phyloP scores from a whole-genome alignment of 2,113 vertebrate species.

The Hippocampus guttulatus region DNA sequence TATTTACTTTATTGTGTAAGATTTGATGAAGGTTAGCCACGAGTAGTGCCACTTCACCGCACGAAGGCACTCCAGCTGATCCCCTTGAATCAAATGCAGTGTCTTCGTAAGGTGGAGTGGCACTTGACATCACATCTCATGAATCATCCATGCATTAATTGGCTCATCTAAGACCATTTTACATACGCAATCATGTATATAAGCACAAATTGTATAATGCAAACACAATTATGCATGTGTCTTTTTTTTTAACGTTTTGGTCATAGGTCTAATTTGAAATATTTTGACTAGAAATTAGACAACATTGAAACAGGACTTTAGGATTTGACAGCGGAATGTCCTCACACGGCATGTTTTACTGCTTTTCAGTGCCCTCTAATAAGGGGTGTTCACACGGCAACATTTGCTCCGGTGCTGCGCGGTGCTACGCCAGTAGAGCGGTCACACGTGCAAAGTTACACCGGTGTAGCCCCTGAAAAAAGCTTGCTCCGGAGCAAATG shows the following conservation, averaged over 20 bases:
- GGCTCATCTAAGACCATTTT: neutral
- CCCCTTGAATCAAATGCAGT: neutral
- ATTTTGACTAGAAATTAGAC: neutral
- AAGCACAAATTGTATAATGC: neutral
- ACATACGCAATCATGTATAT: neutral
- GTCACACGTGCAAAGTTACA: no score
- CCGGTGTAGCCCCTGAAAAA: no score
- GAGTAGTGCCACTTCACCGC: no score
- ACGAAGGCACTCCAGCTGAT: neutral
- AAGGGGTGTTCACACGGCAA: no score
- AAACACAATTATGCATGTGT: neutral
- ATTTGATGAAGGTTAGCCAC: neutral
- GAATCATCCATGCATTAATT: neutral
- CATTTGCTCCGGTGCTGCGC: no score
- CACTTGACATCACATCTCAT: neutral
- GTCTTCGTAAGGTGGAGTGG: neutral
- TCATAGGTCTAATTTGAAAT: neutral
- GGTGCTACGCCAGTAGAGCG: no score
- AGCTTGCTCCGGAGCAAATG: no score
- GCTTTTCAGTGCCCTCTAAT: conserved; percentile 25
- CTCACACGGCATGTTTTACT: conserved; percentile 13
- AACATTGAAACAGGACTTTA: neutral
- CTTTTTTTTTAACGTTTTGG: neutral
- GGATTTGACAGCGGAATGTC: neutral
- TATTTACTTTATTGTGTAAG: neutral